Conservation (phyloP, 2,113 vertebrate species). For the Struthio camelus region DNA sequence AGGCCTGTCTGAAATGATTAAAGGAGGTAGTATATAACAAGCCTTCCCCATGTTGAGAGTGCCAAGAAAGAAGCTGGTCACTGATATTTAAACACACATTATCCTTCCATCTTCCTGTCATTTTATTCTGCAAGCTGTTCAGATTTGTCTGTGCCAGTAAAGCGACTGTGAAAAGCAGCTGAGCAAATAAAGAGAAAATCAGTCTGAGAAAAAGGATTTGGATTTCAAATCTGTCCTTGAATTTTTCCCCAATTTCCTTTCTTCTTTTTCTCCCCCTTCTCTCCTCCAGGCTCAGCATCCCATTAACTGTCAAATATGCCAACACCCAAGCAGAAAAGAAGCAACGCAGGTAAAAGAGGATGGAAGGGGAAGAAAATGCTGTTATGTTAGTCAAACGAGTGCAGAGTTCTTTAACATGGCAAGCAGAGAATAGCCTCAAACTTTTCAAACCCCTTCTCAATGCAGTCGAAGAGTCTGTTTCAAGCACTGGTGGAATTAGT, state of each 20-base stretch:
- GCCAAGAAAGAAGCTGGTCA: constrained; percentile 54
- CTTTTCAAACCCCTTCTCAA: not conserved
- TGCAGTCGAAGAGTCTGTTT: not conserved
- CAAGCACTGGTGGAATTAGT: not conserved
- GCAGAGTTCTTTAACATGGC: not conserved
- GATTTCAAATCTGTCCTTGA: not conserved
- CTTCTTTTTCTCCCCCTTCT: not conserved
- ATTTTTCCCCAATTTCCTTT: not conserved
- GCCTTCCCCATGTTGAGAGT: constrained; percentile 42
- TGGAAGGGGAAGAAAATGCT: not conserved
- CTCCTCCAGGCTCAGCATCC: not conserved
- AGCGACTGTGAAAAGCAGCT: constrained; percentile 19
- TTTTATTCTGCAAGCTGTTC: constrained; percentile 65
- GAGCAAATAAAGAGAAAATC: constrained; percentile 56
- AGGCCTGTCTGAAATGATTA: constrained; percentile 64
- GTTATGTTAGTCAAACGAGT: not conserved
- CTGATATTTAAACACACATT: constrained; percentile 69
- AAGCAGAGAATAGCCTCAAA: not conserved
- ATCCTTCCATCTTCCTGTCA: constrained; percentile 71
- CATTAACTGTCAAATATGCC: not conserved
- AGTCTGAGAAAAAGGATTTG: not conserved
- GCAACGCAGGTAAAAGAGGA: not conserved
- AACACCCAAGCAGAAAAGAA: not conserved
- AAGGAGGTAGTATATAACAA: constrained; percentile 59
- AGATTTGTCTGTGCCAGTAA: constrained; percentile 38